A percentile compares a stretch with the other conserved stretches of the same genome.
These are phyloP conservation scores for Stratiolaelaps scimitus DNA, from an alignment of 1,140 invertebrate genomes.

Conservation along the genomic window DNA sequence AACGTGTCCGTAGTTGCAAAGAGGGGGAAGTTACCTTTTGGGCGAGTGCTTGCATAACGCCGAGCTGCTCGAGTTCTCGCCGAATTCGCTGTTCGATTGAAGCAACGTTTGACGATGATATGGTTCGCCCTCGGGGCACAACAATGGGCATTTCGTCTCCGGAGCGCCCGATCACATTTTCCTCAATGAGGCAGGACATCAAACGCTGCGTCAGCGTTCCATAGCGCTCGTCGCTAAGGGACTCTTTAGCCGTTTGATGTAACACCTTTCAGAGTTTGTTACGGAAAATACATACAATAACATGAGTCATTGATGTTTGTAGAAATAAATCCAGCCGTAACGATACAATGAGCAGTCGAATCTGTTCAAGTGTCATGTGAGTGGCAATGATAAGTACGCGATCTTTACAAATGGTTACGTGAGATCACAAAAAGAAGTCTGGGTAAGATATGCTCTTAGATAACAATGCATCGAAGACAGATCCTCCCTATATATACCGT, in stretches of 20 bases:
- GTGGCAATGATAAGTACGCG: no score
- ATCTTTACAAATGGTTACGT: no score
- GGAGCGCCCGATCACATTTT: constrained; percentile 54
- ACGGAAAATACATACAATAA: no score
- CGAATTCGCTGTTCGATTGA: constrained; percentile 61
- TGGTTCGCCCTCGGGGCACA: neutral
- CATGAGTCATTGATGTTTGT: no score
- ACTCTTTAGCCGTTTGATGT: constrained; percentile 11
- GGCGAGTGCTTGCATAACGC: constrained; percentile 38
- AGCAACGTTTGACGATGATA: constrained; percentile 38
- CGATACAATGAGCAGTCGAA: no score
- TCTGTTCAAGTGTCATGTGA: no score
- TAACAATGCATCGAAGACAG: no score
- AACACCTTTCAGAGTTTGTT: neutral
- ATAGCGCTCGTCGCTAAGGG: constrained; percentile 41
- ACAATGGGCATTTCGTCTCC: constrained; percentile 30
- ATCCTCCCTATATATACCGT: neutral
- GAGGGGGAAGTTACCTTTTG: constrained; percentile 11
- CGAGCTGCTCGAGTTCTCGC: constrained; percentile 73
- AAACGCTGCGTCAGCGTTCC: constrained; percentile 77
- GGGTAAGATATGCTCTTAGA: no score
- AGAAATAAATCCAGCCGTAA: no score
- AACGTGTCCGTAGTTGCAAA: no score
- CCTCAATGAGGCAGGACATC: constrained; percentile 75
- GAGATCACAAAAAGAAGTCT: no score